Evolutionary conservation across 2,113 vertebrate genomes (phyloP).

Genomic region (Glareola pratincola): DNA sequence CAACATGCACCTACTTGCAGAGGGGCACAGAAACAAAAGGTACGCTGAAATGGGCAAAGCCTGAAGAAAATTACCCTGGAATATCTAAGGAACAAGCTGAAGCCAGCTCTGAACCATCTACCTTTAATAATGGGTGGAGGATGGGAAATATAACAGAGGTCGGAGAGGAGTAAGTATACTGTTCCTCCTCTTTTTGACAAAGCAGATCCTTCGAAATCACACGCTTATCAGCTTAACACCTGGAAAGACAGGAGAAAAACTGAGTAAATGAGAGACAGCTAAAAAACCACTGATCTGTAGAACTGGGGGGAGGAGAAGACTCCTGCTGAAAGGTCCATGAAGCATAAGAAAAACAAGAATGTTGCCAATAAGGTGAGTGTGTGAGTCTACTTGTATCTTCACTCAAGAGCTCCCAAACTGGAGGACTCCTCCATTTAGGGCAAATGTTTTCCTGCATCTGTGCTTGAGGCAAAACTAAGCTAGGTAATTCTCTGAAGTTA

Average conservation of each 20-base stretch:
- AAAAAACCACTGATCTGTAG: background rate
- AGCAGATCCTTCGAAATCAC: background rate
- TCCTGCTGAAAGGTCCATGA: background rate
- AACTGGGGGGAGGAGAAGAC: background rate
- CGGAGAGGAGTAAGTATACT: background rate
- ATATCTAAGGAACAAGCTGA: background rate
- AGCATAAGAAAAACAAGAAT: background rate
- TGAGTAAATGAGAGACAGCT: background rate
- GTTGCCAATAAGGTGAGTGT: background rate
- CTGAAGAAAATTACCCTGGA: background rate
- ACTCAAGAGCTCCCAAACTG: background rate
- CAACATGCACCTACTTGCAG: background rate
- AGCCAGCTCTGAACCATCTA: background rate
- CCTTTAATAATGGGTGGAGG: background rate
- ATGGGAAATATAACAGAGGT: background rate
- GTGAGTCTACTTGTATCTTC: background rate
- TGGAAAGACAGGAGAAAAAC: background rate
- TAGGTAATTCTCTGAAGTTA: background rate
- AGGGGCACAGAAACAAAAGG: background rate
- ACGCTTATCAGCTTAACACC: background rate
- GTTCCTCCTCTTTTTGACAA: background rate
- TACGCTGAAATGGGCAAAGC: background rate
- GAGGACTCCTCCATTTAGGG: background rate
- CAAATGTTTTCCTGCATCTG: background rate
- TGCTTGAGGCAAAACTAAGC: background rate